A percentile compares a stretch with the other conserved stretches of the same genome.
phyloP scores from a whole-genome alignment of 2,113 vertebrate species.

The Peromyscus leucopus region DNA sequence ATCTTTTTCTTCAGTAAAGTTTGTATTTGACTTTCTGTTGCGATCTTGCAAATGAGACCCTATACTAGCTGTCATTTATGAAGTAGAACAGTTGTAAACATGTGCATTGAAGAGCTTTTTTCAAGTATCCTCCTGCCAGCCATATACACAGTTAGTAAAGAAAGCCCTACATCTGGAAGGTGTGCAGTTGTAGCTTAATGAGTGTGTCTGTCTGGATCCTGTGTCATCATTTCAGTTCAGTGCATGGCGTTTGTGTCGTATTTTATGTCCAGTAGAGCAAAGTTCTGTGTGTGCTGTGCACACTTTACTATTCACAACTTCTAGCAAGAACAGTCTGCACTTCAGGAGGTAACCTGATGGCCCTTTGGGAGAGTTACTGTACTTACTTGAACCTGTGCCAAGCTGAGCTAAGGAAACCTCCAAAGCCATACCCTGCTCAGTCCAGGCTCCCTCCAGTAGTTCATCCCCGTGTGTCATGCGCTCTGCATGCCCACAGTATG shows the following conservation, averaged over 20 bases:
- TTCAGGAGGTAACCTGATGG: constrained; percentile 12
- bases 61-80: constrained; percentile 60
- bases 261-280: constrained; percentile 65
- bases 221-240: constrained; percentile 50
- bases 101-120: constrained; percentile 59
- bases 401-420: background rate
- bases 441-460: background rate
- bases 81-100: constrained; percentile 61
- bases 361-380: constrained; percentile 13
- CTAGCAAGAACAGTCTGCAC: constrained; percentile 40
- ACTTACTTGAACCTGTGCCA: constrained; percentile 27
- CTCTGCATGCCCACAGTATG: constrained; percentile 64
- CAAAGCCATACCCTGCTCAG: background rate
- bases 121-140: constrained; percentile 10
- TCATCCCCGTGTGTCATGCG: constrained; percentile 52
- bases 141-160: background rate
- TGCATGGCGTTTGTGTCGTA: constrained; percentile 72
- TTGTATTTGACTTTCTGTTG: constrained; percentile 71
- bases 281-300: background rate
- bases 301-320: constrained; percentile 53
- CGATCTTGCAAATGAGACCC: constrained; percentile 16
- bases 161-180: constrained; percentile 61
- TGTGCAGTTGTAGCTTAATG: constrained; percentile 30
- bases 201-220: constrained; percentile 66
- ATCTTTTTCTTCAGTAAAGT: constrained; percentile 67